phyloP scores from a whole-genome alignment of 2,797 vertebrate species.

The Falco berigora region DNA sequence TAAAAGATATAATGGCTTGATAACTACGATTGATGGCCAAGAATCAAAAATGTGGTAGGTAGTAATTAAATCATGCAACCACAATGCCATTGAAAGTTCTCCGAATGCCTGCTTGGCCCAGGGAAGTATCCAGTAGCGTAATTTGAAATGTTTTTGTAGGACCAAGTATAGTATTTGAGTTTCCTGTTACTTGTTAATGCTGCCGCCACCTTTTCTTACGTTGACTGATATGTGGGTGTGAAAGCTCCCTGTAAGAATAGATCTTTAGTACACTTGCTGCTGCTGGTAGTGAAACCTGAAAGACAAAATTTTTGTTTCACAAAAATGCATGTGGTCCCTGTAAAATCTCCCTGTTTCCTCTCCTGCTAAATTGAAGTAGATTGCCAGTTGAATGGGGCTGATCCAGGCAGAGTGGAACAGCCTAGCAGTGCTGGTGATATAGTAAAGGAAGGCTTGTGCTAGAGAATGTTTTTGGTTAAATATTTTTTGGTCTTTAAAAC shows the following conservation, averaged over 20 bases:
- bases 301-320: not conserved
- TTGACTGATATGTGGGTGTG: not conserved
- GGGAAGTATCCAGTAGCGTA: not conserved
- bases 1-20: not conserved
- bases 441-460: not conserved
- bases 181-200: slow-evolving; percentile 2
- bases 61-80: not conserved
- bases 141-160: not conserved
- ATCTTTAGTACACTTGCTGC: not conserved
- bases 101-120: not conserved
- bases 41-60: not conserved
- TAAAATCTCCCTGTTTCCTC: not conserved
- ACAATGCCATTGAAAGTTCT: not conserved
- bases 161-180: not conserved
- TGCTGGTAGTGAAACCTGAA: not conserved
- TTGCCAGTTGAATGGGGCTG: not conserved
- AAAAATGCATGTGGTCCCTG: not conserved
- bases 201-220: not conserved
- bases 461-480: not conserved
- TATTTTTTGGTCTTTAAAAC: not conserved
- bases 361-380: not conserved
- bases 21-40: not conserved
- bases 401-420: not conserved
- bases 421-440: not conserved
- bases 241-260: not conserved